Conservation (phyloP, 2,888 invertebrate genomes). For the Sthenelais limicola region DNA sequence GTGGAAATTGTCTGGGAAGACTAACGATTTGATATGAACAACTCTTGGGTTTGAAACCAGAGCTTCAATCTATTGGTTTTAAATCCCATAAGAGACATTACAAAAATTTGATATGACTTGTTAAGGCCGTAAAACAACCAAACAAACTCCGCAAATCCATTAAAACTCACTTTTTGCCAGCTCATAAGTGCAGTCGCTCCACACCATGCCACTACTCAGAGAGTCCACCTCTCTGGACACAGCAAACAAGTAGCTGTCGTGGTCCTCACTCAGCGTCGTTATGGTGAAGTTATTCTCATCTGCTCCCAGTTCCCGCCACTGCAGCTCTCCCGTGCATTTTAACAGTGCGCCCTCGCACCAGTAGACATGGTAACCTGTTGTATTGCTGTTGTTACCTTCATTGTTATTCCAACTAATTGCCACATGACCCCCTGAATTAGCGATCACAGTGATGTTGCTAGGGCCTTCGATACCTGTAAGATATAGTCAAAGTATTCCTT, state of each 20-base stretch:
- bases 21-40: no score
- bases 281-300: no score
- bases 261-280: background rate
- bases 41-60: no score
- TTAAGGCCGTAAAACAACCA: no score
- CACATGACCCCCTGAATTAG: background rate
- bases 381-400: background rate
- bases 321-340: background rate
- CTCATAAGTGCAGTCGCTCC: slow-evolving; percentile 15
- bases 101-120: no score
- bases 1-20: no score
- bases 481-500: no score
- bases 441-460: slow-evolving; percentile 14
- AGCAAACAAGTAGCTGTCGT: slow-evolving; percentile 2
- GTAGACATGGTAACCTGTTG: slow-evolving; percentile 17
- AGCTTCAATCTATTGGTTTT: no score
- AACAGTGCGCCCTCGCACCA: background rate
- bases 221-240: slow-evolving; percentile 12
- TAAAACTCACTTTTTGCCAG: background rate
- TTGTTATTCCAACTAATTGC: slow-evolving; percentile 8
- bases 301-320: slow-evolving; percentile 1
- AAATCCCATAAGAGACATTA: no score
- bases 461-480: slow-evolving; percentile 14
- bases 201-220: slow-evolving; percentile 22
- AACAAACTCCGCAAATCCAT: background rate